Conservation (phyloP, 2,113 vertebrate genomes). For the Hyperopisus bebe region DNA sequence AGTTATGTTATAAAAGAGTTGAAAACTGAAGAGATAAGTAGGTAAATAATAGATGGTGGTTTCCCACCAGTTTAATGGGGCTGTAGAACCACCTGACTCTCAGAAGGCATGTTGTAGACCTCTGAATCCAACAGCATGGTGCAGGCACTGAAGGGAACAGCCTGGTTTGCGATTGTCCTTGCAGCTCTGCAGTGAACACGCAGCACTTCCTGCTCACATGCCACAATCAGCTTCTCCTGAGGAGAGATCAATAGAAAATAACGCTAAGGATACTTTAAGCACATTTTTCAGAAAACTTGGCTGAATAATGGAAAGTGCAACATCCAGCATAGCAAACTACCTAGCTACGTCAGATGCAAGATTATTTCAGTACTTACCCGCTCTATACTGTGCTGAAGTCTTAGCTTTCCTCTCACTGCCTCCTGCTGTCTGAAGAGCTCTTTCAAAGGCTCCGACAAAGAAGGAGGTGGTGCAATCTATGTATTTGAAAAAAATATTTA, state of each 20-base stretch:
- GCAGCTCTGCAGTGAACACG: conserved; percentile 94
- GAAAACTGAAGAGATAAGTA: background rate
- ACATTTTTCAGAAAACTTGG: background rate
- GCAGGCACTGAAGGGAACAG: conserved; percentile 95
- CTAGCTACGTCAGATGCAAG: background rate
- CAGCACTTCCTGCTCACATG: conserved; percentile 94
- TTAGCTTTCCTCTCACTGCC: conserved; percentile 85
- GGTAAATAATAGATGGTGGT: background rate
- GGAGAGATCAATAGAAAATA: background rate
- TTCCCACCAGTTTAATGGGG: background rate
- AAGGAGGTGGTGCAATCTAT: conserved; percentile 94
- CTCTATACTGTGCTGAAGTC: conserved; percentile 97
- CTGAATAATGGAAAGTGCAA: background rate
- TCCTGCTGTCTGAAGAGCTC: conserved; percentile 97
- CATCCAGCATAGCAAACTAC: background rate
- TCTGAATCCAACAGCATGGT: conserved; percentile 98
- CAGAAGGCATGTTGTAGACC: conserved; percentile 98
- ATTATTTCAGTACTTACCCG: conserved; percentile 65
- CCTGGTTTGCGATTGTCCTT: conserved; percentile 95
- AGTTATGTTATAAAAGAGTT: background rate
- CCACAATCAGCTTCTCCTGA: conserved; percentile 98
- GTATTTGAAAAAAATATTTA: conserved; percentile 6
- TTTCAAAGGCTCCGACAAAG: conserved; percentile 88
- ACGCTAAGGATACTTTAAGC: background rate
- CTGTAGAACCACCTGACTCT: conserved; percentile 77